These are phyloP conservation scores for Anthopleura sola DNA, from an alignment of 64 coral and sea anemone species.

Conservation along the genomic window DNA sequence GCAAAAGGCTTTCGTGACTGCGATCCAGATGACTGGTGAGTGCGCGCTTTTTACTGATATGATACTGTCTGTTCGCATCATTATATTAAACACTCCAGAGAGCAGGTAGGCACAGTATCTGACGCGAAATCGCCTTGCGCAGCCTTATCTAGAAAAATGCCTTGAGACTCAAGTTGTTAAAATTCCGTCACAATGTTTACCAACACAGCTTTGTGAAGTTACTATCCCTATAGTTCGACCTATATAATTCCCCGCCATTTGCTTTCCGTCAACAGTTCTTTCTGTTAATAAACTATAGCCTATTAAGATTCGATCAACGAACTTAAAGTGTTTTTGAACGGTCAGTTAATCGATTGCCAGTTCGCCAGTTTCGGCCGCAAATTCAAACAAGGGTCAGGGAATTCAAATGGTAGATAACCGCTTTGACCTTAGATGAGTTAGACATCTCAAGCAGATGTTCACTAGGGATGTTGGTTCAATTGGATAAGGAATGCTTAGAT, in stretches of 20 bases:
- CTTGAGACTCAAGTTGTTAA: neutral
- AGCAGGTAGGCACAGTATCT: neutral
- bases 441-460: slow-evolving; percentile 8
- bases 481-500: neutral
- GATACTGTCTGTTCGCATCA: neutral
- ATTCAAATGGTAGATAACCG: neutral
- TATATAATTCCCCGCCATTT: neutral
- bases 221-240: neutral
- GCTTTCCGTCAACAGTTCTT: neutral
- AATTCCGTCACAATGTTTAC: neutral
- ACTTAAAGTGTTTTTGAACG: slow-evolving; percentile 13
- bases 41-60: neutral
- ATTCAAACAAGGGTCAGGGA: neutral
- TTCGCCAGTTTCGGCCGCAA: neutral
- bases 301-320: slow-evolving; percentile 11
- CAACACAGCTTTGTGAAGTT: neutral
- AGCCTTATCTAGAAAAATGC: neutral
- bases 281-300: neutral
- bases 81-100: neutral
- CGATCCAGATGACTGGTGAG: slow-evolving; percentile 98
- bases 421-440: neutral
- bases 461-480: neutral
- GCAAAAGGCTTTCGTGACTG: slow-evolving; percentile 98
- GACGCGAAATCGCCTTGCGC: neutral
- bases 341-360: neutral